Evolutionary conservation across 2,797 vertebrate species (phyloP).

Genomic region (Salmo trutta): DNA sequence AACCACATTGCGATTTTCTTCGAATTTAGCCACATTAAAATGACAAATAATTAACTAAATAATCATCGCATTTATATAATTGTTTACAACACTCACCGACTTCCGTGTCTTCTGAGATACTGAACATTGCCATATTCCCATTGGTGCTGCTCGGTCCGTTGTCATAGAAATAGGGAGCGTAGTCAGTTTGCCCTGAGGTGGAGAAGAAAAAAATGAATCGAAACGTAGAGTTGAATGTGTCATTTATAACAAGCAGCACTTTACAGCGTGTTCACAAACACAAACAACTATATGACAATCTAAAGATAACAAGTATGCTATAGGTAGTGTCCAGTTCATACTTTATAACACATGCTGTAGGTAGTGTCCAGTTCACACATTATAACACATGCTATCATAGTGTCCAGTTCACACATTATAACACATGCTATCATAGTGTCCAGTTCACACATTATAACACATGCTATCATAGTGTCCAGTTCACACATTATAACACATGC

Average conservation of each 20-base stretch:
- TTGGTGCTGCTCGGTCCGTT: conserved; percentile 85
- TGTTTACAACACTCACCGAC: conserved; percentile 79
- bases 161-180: conserved; percentile 94
- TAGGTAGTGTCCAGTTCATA: not conserved
- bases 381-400: too few species aligned
- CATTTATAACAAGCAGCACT: not conserved
- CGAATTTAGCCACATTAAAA: not conserved
- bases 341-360: too few species aligned
- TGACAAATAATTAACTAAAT: not conserved
- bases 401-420: too few species aligned
- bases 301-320: not conserved
- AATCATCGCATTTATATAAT: not conserved
- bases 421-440: too few species aligned
- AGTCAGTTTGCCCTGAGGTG: conserved; percentile 83
- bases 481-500: too few species aligned
- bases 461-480: too few species aligned
- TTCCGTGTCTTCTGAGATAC: conserved; percentile 89
- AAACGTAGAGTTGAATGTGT: not conserved
- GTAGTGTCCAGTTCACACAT: too few species aligned
- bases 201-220: conserved; percentile 29
- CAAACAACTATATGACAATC: not conserved
- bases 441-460: too few species aligned
- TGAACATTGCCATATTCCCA: conserved; percentile 95
- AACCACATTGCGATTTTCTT: too few species aligned
- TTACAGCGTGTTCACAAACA: not conserved